Evolutionary conservation across 2,888 invertebrate species (phyloP), one percentile per base, ranked within the genome.

Genomic region (Cyrtodaria siliqua): DNA sequence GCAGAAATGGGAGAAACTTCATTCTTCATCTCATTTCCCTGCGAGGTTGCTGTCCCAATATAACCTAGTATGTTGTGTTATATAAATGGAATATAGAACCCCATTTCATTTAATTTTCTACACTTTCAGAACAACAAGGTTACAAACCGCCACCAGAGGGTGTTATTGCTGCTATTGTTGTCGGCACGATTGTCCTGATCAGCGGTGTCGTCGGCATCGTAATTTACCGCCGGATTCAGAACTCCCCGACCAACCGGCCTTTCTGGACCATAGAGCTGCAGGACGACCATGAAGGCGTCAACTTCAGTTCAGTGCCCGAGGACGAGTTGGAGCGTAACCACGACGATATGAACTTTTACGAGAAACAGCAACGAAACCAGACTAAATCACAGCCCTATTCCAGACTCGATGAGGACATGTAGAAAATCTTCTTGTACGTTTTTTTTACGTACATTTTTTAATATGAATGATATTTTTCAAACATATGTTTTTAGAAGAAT

Each of bases 211-310:
- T 85, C 0, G 89, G 83, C 14, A 79, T 85, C 23, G 26, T 88
- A 18, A 63, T 88, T 26, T 89, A 88, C 67, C 61, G 80, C 6
- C 78, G 82, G 26, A 83, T 80, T 71, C 67, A 70, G 26, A 75
- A 76, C 29, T 82, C 75, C 67, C 85, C 86, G 0, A 63, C 64
- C 24, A 52, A 73, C 24, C 75, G 84, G 18, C 87, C 88, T 2
- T 90, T 90, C 80, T 90, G 89, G 89, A 90, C 90, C 0, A 85
- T 90, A 12, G 90, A 90, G 61, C 82, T 90, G 14, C 87, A 87
- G 49, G 86, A 89, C 9, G 89, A 89, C 40, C 87, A 87, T 9
- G 91, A 90, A 26, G 82, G 86, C 2, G 89, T 90, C n/a, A 89
- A 86, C 62, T 90, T 91, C 66, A 89, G 86, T 68, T 74, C 86